A percentile compares a stretch with the other conserved stretches of the same genome.
Evolutionary conservation across 2,888 invertebrate species (phyloP).

Genomic region (Leucania comma): DNA sequence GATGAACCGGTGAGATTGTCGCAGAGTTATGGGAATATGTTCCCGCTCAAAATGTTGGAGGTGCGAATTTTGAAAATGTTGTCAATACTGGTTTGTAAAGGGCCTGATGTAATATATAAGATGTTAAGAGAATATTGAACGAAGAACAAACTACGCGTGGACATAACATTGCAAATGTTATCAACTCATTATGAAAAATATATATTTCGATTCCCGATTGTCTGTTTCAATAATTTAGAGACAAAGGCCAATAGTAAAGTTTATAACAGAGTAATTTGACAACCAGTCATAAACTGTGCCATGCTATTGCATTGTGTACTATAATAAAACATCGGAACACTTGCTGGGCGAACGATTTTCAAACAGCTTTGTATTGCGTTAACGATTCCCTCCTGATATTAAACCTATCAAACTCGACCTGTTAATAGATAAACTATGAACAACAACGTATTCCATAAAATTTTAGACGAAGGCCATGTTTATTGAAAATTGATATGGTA

Average conservation of each 20-base stretch:
- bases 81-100: constrained; percentile 26
- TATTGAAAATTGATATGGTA: constrained; percentile 41
- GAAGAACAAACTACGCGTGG: not conserved
- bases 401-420: constrained; percentile 24
- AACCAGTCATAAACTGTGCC: constrained; percentile 18
- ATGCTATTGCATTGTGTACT: constrained; percentile 35
- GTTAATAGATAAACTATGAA: constrained; percentile 37
- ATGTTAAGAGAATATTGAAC: not conserved
- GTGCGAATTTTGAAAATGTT: constrained; percentile 49
- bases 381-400: constrained; percentile 32
- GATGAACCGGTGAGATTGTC: constrained; percentile 60
- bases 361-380: constrained; percentile 31
- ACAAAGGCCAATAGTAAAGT: constrained; percentile 20
- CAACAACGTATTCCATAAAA: constrained; percentile 32
- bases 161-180: not conserved
- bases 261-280: constrained; percentile 3
- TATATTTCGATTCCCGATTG: not conserved
- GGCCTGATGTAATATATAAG: not conserved
- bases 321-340: not conserved
- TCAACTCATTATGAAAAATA: not conserved
- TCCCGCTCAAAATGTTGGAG: constrained; percentile 43
- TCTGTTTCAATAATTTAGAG: constrained; percentile 12
- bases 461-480: constrained; percentile 38
- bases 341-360: constrained; percentile 25
- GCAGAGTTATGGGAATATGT: constrained; percentile 55